These are phyloP conservation scores for Struthidea cinerea DNA, from an alignment of 2,113 vertebrate genomes.

Conservation along the genomic window DNA sequence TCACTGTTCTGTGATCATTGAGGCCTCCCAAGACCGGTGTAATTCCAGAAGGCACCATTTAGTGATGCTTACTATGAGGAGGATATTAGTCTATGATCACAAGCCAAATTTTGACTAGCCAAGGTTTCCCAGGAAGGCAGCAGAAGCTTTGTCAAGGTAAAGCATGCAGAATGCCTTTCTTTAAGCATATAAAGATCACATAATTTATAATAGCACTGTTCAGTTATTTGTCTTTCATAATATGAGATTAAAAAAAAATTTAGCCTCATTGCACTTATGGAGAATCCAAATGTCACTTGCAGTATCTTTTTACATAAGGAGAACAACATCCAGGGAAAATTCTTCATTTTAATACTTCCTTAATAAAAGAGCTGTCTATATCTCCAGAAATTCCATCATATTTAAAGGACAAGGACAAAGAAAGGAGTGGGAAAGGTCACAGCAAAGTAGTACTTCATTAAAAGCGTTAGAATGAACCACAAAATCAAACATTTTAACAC, in stretches of 20 bases:
- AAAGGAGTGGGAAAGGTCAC: not conserved
- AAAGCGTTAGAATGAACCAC: not conserved
- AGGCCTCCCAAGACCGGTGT: not conserved
- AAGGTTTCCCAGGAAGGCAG: not conserved
- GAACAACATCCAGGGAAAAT: not conserved
- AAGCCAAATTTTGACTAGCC: not conserved
- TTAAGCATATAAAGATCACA: not conserved
- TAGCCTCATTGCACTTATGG: not conserved
- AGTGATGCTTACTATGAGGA: not conserved
- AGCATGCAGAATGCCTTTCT: not conserved
- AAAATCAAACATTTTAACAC: not conserved
- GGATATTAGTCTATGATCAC: not conserved
- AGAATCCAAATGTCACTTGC: not conserved
- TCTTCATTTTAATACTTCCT: not conserved
- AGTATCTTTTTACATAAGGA: not conserved
- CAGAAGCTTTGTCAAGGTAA: not conserved
- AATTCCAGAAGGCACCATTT: not conserved
- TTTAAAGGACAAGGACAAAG: not conserved
- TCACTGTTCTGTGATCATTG: not conserved
- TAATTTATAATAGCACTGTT: not conserved
- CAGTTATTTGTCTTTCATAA: not conserved
- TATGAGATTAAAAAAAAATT: not conserved
- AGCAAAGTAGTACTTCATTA: not conserved
- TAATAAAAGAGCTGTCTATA: not conserved
- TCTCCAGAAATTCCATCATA: not conserved